phyloP scores from a whole-genome alignment of 2,888 invertebrate species.

The Coecobrya sp. region DNA sequence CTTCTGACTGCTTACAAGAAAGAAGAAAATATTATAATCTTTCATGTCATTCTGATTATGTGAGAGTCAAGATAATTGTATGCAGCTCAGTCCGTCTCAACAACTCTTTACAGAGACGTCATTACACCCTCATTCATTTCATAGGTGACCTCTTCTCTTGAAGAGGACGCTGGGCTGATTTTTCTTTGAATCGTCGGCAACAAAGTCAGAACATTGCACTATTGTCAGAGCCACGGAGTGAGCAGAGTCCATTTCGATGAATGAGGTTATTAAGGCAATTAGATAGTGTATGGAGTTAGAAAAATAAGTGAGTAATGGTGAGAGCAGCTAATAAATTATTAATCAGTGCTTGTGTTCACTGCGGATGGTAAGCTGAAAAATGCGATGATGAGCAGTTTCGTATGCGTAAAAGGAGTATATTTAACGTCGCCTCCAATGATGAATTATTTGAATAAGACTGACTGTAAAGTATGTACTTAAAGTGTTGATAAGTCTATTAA shows the following conservation, averaged over 20 bases:
- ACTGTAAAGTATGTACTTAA: background rate
- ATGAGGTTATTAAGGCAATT: constrained; percentile 70
- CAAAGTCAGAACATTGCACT: background rate
- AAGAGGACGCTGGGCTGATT: background rate
- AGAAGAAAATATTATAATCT: background rate
- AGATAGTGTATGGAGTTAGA: background rate
- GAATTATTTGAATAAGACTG: constrained; percentile 13
- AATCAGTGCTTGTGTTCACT: constrained; percentile 10
- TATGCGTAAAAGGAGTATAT: background rate
- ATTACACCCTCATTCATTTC: background rate
- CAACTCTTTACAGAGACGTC: constrained; percentile 1
- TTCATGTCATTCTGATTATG: background rate
- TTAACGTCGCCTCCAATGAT: background rate
- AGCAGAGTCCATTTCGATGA: constrained; percentile 2
- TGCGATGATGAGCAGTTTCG: background rate
- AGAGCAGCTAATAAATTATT: constrained; percentile 55
- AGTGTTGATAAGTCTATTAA: background rate
- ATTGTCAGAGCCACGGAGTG: background rate
- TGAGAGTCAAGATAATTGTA: background rate
- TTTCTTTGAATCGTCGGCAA: background rate
- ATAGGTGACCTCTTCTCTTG: constrained; percentile 47
- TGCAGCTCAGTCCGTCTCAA: constrained; percentile 37
- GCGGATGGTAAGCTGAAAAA: background rate
- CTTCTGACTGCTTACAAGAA: constrained; percentile 16
- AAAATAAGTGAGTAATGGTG: constrained; percentile 14